Base-by-base conservation (phyloP, 2,113 vertebrate species). In the Brachypteracias leptosomus region DNA sequence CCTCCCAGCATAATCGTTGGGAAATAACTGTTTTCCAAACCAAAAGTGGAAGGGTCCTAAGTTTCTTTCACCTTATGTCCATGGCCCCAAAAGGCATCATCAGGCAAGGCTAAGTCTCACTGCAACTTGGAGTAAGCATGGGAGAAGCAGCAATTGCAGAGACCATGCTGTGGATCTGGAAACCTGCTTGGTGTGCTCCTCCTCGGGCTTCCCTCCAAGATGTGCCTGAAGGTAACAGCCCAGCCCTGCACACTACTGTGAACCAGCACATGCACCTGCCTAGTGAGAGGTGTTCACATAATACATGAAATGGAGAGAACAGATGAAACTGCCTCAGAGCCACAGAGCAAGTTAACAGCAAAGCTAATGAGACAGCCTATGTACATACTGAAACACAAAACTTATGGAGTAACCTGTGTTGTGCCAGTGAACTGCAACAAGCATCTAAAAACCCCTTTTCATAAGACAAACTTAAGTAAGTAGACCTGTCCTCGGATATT, bases 121-220 rank as follows among this genome's bases (percentile, higher is more conserved):
- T 35, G 51, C 38, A 33, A 18, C 65, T 28, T 2, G 2, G 51
- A 44, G 58, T 25, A 16, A 67, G 21, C 28, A 40, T 21, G 42
- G 63, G 51, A 31, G 28, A 59, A 35, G 61, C 28, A 24, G 57
- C 40, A 47, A 16, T 36, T 40, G 63, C 42, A 61, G 74, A 61
- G 10, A 7, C n/a, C 3, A 3, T 12, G 40, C 58, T 35, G 68
- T 26, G 71, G 42, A 58, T 46, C 22, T 20, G 44, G 33, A 35
- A 33, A 36, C 57, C 35, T 40, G 49, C 29, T 49, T 2, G 1
- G 38, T 1, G 3, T 1, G 2, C 35, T 63, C 38, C 20, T 74
- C 26, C 33, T 58, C 1, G 0, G 3, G 29, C 18, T 52, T 59
- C 31, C 44, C 36, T 21, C 31, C 2, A 0, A 49, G 33, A 51